Evolutionary conservation across 2,888 invertebrate genomes (phyloP), one percentile per base, ranked within the genome.

Genomic region (Schrankia costaestrigalis): DNA sequence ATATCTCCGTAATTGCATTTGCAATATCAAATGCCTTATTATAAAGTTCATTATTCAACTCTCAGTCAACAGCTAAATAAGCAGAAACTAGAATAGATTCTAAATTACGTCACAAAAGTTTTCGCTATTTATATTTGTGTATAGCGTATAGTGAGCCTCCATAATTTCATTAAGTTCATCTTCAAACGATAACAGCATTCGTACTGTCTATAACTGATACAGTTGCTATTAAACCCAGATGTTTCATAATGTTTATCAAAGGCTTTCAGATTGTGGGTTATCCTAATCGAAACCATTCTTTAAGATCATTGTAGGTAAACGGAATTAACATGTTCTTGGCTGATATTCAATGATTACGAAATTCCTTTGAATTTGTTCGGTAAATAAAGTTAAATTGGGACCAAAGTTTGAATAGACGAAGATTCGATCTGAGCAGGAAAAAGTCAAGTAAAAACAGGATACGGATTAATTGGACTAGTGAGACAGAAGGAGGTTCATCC

Each of bases 401-500:
- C 31, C 21, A 32, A 48, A 49, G 30, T 40, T 46, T 44, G 30
- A 38, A 39, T 33, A 35, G 32, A 19, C 24, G 10, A 40, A 43
- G 39, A 46, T 45, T 44, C 40, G 33, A 40, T 40, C 19, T 12
- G 23, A 41, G 31, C 31, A 46, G 36, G 38, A 46, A 45, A 45
- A 49, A 47, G 27, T 35, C 28, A 36, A 37, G 35, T 46, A 57
- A 62, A 58, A 62, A 62, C 56, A 52, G 46, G 49, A 46, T 46
- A 51, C 52, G 47, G 55, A 57, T 49, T 49, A 59, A 64, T 60
- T 51, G 43, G 52, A 46, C 35, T 43, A 47, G 48, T 54, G 47
- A 49, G 54, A 52, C 54, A 48, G 55, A 49, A 54, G 51, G 46
- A 41, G 41, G 57, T 58, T 56, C 53, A 64, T 58, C 58, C 61